A percentile compares a stretch with the other conserved stretches of the same genome.
Conservation (phyloP, 2,113 vertebrate species). For the Archilochus colubris region DNA sequence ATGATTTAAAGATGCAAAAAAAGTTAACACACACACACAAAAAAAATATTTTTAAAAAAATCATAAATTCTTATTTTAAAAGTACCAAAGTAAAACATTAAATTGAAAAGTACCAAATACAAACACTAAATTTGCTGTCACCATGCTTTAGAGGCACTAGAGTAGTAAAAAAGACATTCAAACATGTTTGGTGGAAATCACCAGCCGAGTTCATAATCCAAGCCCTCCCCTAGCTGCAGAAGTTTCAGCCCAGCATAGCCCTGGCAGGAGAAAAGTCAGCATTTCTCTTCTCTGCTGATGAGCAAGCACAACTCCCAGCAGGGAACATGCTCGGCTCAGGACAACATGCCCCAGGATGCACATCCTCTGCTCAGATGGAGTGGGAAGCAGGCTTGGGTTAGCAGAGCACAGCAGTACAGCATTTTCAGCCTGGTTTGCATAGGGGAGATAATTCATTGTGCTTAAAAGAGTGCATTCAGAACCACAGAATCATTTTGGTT, state of each 20-base stretch:
- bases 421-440: background rate
- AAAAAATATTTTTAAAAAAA: background rate
- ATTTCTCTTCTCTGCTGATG: background rate
- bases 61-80: background rate
- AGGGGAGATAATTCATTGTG: background rate
- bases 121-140: background rate
- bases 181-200: background rate
- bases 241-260: background rate
- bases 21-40: too few species aligned
- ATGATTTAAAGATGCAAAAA: background rate
- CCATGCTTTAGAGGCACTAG: background rate
- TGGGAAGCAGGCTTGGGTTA: background rate
- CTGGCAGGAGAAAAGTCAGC: background rate
- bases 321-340: rapidly evolving
- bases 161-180: background rate
- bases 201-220: background rate
- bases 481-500: too few species aligned
- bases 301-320: background rate
- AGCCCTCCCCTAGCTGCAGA: background rate
- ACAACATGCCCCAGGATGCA: rapidly evolving
- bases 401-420: background rate
- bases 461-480: background rate
- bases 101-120: background rate
- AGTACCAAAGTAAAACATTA: background rate
- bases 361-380: background rate